Conservation (phyloP, 2,113 vertebrate genomes). For the Gyps fulvus region DNA sequence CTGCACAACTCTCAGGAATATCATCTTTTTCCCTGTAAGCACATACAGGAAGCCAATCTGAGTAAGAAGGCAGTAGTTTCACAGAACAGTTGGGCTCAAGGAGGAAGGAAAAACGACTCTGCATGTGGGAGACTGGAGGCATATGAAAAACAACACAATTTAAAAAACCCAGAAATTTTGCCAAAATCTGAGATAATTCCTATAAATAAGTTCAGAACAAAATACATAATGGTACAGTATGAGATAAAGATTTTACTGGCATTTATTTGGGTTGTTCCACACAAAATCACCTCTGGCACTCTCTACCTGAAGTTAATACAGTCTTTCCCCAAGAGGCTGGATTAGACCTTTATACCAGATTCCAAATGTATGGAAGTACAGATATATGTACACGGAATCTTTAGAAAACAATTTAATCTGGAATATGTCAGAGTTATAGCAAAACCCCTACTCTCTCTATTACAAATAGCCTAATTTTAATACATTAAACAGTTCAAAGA, state of each 20-base stretch:
- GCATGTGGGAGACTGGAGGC: slow-evolving; percentile 27
- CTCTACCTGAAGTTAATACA: not conserved
- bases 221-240: not conserved
- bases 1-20: not conserved
- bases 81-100: slow-evolving; percentile 40
- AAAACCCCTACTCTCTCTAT: not conserved
- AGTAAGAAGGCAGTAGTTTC: slow-evolving; percentile 25
- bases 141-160: slow-evolving; percentile 31
- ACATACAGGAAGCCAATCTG: not conserved
- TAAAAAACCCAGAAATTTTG: not conserved
- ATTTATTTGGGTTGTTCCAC: not conserved
- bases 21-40: not conserved
- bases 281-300: not conserved
- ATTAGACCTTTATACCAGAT: not conserved
- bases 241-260: not conserved
- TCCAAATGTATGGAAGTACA: not conserved
- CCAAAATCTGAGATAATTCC: not conserved
- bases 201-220: slow-evolving; percentile 19
- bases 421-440: not conserved
- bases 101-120: not conserved
- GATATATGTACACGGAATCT: not conserved
- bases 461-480: not conserved
- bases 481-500: not conserved
- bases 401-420: not conserved
- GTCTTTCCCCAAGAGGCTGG: not conserved